These are phyloP conservation scores for Rhabditoides inermis DNA, from an alignment of 2,888 invertebrate species.

Conservation along the genomic window DNA sequence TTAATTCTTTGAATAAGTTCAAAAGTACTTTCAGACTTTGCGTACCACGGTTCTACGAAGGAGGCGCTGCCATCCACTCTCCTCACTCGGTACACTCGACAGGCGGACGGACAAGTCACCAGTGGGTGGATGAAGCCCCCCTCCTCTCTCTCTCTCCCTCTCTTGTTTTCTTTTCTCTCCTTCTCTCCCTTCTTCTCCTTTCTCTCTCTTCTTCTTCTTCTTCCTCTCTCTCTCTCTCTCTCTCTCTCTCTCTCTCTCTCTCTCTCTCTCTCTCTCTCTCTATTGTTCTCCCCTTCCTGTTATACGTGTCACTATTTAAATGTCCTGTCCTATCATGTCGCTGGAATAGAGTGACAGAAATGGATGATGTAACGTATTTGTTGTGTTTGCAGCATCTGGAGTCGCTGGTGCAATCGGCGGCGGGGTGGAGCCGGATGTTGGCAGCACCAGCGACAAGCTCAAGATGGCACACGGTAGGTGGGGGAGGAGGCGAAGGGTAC, in stretches of 20 bases:
- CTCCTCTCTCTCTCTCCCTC: neutral
- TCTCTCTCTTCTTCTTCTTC: neutral
- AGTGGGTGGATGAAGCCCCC: too few relatives aligned
- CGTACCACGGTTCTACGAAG: too few relatives aligned
- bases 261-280: neutral
- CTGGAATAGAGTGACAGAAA: neutral
- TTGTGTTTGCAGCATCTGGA: neutral
- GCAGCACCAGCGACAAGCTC: constrained; percentile 11
- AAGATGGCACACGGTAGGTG: constrained; percentile 11
- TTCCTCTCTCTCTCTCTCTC: neutral
- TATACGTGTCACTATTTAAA: neutral
- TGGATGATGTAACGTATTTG: neutral
- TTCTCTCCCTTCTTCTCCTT: neutral
- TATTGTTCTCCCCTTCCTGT: neutral
- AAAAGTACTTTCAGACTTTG: too few relatives aligned
- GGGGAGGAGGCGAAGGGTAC: too few relatives aligned
- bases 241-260: neutral
- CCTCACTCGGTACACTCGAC: too few relatives aligned
- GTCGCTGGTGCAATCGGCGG: too few relatives aligned
- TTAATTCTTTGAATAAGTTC: too few relatives aligned
- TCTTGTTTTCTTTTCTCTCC: neutral
- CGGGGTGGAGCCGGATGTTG: too few relatives aligned
- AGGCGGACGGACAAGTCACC: too few relatives aligned
- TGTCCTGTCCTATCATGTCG: neutral
- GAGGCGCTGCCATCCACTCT: too few relatives aligned